Evolutionary conservation across 2,888 invertebrate species (phyloP).

Genomic region (Stomorhina lunata): DNA sequence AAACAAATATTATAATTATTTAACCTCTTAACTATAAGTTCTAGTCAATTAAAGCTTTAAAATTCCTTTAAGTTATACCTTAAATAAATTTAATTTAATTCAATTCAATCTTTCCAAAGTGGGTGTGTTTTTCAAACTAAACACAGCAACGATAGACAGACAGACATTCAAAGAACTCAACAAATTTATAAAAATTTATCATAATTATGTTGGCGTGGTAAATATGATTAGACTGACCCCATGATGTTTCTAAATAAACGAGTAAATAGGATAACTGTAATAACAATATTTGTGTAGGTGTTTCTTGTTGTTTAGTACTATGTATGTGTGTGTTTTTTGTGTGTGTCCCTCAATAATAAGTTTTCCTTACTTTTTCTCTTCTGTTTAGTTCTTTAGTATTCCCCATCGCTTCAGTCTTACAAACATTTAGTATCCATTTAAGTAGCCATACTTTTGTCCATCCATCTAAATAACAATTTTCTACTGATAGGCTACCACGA

Average conservation of each 20-base stretch:
- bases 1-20: not conserved
- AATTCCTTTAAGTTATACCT: not conserved
- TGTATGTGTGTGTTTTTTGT: no score
- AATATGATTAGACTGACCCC: not conserved
- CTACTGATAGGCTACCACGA: not conserved
- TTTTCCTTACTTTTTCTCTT: not conserved
- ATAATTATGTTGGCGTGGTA: slow-evolving; percentile 9
- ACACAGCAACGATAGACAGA: no score
- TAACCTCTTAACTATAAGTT: not conserved
- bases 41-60: not conserved
- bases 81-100: not conserved
- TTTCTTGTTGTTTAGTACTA: not conserved
- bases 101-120: not conserved
- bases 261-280: no score
- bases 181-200: not conserved
- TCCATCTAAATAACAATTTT: not conserved
- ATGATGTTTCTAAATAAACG: not conserved
- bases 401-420: slow-evolving; percentile 62
- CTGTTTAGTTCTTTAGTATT: slow-evolving; percentile 59
- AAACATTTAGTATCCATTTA: not conserved
- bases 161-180: not conserved
- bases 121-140: no score
- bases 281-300: not conserved
- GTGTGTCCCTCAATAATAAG: not conserved
- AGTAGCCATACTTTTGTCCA: slow-evolving; percentile 7